Evolutionary conservation across 2,888 invertebrate genomes (phyloP), one percentile per base, ranked within the genome.

Genomic region (Chymomyza caudatula): DNA sequence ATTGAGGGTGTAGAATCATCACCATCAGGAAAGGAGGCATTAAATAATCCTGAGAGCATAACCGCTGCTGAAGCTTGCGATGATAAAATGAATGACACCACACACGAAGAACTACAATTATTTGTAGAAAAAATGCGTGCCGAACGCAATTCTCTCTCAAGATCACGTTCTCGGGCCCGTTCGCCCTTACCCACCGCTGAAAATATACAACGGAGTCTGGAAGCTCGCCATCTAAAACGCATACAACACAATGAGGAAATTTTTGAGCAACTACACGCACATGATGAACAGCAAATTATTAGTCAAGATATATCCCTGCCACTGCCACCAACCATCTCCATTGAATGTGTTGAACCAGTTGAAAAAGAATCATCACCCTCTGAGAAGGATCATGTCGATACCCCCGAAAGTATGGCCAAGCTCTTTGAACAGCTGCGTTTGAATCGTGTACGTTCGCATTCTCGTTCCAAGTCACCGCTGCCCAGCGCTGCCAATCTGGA

Each of bases 351-450:
- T 3, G 82, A 67, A 2, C 56, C 55, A 6, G 53, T 54, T 0
- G 59, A 54, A 1, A 53, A 25, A 4, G 63, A 53, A 37, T 37
- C 29, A 37, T 19, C 29, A n/a, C 37, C 17, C 4, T 29, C 20
- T 0, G 72, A 72, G 2, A 53, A 23, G 13, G 47, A 54, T 1
- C 19, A 19, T 11, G 22, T 2, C 3, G 43, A 23, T 22, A 29
- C 44, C 2, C 57, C 80, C 0, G 83, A 85, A 19, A 71, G 74
- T 2, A 81, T 87, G 76, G 77, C 75, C 8, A 57, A 63, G 5
- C 62, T 87, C 0, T 81, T 87, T 4, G 78, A 84, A 49, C 76
- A 85, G 6, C 52, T 87, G 15, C 81, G 87, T 3, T 49, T 76
- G 1, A 75, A 87, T 37, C 84, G 86, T 15, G 69, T 69, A 3